Conservation (phyloP, 1,140 invertebrate genomes). For the Halesus radiatus region DNA sequence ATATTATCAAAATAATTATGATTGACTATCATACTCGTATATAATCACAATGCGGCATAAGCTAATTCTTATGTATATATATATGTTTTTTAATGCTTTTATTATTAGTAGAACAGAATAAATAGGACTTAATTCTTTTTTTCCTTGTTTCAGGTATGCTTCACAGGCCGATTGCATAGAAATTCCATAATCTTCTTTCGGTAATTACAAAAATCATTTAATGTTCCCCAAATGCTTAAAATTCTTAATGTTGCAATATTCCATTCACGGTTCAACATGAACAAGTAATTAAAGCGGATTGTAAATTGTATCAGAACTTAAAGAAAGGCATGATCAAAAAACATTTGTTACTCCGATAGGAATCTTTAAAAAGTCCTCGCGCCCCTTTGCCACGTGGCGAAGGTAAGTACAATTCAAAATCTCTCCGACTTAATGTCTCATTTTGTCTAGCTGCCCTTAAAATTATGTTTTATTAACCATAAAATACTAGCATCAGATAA, state of each 20-base stretch:
- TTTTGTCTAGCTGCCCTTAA: conserved; percentile 35
- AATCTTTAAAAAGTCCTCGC: conserved; percentile 20
- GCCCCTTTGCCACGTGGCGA: conserved; percentile 43
- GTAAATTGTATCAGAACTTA: background rate
- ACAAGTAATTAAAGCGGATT: background rate
- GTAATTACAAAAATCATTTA: conserved; percentile 11
- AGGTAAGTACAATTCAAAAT: conserved; percentile 23
- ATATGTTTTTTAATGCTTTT: too few relatives aligned
- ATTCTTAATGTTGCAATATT: too few relatives aligned
- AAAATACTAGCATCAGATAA: conserved; percentile 36
- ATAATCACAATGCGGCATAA: too few relatives aligned
- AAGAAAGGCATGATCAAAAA: conserved; percentile 33
- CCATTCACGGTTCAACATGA: background rate
- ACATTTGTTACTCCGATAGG: conserved; percentile 40
- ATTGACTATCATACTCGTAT: too few relatives aligned
- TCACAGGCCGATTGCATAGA: background rate
- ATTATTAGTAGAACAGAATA: too few relatives aligned
- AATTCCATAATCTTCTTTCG: background rate
- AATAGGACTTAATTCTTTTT: too few relatives aligned
- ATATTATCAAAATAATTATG: too few relatives aligned
- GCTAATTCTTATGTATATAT: too few relatives aligned
- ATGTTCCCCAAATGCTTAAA: background rate
- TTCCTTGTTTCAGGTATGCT: conserved; percentile 40
- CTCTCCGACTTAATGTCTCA: conserved; percentile 43
- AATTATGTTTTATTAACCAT: conserved; percentile 43